Conservation (phyloP, 2,888 invertebrate species). For the Criorhina ranunculi region DNA sequence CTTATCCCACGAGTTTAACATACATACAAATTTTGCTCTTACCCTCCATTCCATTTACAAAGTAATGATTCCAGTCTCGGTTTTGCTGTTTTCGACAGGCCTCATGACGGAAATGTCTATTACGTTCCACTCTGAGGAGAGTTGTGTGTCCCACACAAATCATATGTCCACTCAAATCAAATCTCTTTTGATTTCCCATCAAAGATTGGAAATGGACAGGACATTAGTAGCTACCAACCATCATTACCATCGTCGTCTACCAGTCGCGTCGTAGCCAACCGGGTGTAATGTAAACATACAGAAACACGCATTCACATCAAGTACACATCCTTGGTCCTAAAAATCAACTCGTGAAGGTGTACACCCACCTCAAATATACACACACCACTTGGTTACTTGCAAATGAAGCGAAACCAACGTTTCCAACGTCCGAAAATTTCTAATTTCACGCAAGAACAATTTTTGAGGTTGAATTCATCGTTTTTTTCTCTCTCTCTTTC, state of each 20-base stretch:
- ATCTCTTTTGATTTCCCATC: conserved; percentile 73
- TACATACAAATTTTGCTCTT: background rate
- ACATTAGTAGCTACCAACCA: conserved; percentile 54
- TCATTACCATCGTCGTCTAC: background rate
- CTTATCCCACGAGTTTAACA: background rate
- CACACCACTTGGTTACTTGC: conserved; percentile 51
- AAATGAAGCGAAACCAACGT: conserved; percentile 76
- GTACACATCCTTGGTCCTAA: conserved; percentile 33
- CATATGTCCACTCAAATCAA: conserved; percentile 72
- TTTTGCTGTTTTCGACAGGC: conserved; percentile 65
- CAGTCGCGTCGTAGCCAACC: conserved; percentile 2
- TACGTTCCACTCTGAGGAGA: conserved; percentile 12
- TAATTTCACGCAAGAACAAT: conserved; percentile 84
- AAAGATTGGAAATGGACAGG: conserved; percentile 67
- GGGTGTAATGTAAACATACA: conserved; percentile 59
- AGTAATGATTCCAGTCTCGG: conserved; percentile 47
- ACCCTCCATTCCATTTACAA: conserved; percentile 6
- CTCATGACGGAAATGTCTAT: conserved; percentile 61
- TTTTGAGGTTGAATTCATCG: conserved; percentile 82
- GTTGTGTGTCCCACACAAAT: conserved; percentile 66
- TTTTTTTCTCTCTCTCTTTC: conserved; percentile 1
- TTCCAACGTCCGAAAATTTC: conserved; percentile 78
- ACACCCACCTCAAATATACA: conserved; percentile 3
- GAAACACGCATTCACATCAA: conserved; percentile 51
- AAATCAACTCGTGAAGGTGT: conserved; percentile 39